A percentile compares a stretch with the other conserved stretches of the same genome.
These are phyloP conservation scores for Gambusia affinis DNA, from an alignment of 2,113 vertebrate genomes.

Conservation along the genomic window DNA sequence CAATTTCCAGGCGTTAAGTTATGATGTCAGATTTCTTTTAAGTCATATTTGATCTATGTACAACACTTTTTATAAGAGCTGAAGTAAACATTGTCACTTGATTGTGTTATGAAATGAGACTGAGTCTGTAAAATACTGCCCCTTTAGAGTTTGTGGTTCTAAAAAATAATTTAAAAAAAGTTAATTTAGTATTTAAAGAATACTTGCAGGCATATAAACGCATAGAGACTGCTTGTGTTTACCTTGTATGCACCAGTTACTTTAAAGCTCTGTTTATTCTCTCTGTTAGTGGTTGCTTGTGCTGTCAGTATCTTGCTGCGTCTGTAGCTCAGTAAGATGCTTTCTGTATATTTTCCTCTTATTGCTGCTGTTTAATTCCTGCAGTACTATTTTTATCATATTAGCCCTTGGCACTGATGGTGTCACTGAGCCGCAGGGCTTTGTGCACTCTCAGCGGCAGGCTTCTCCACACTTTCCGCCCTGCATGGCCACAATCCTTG, in stretches of 20 bases:
- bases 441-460: slow-evolving; percentile 34
- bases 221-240: background rate
- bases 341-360: slow-evolving; percentile 8
- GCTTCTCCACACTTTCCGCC: slow-evolving; percentile 31
- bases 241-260: background rate
- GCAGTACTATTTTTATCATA: slow-evolving; percentile 34
- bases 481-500: slow-evolving; percentile 3
- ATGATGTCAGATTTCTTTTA: too few relatives aligned
- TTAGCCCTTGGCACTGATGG: slow-evolving; percentile 10
- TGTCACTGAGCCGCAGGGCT: slow-evolving; percentile 26
- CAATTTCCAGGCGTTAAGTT: too few relatives aligned
- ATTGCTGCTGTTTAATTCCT: slow-evolving; percentile 32
- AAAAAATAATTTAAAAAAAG: background rate
- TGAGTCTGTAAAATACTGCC: too few relatives aligned
- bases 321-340: slow-evolving; percentile 12
- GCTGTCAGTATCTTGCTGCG: background rate
- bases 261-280: background rate
- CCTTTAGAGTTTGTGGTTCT: background rate
- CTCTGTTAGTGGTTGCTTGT: background rate
- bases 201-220: too few relatives aligned
- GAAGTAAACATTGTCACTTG: too few relatives aligned
- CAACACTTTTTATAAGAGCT: too few relatives aligned
- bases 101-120: too few relatives aligned
- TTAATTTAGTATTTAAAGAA: background rate
- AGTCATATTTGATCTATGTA: too few relatives aligned